A percentile compares a stretch with the other conserved stretches of the same genome.
Evolutionary conservation across 1,140 invertebrate species (phyloP).

Genomic region (Dendroctonus valens): DNA sequence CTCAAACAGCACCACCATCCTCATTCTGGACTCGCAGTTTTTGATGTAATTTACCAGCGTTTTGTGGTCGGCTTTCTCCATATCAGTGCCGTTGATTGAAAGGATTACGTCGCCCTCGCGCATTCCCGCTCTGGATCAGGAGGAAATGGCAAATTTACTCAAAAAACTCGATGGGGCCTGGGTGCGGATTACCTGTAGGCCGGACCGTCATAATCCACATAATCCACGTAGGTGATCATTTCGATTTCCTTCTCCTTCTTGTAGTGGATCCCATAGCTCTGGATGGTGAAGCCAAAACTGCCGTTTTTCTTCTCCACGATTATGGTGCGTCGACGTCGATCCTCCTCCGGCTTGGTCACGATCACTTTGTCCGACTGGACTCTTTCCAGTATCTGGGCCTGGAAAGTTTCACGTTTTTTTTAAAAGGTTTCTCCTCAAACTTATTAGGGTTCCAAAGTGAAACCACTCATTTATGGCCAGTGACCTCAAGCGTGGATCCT

Average conservation of each 20-base stretch:
- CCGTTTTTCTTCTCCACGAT: conserved; percentile 89
- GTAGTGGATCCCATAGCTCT: conserved; percentile 95
- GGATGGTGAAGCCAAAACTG: conserved; percentile 90
- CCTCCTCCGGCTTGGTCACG: conserved; percentile 75
- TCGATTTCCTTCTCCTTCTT: conserved; percentile 87
- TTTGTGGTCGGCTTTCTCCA: conserved; percentile 89
- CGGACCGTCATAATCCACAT: conserved; percentile 88
- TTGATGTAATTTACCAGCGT: conserved; percentile 89
- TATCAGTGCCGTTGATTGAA: conserved; percentile 89
- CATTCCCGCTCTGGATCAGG: conserved; percentile 71
- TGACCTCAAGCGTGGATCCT: too few species aligned
- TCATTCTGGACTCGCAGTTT: conserved; percentile 83
- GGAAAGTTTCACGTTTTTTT: neutral
- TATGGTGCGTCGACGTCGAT: conserved; percentile 79
- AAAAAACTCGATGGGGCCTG: neutral
- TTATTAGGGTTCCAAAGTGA: too few species aligned
- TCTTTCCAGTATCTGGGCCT: conserved; percentile 71
- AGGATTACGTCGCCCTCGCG: conserved; percentile 91
- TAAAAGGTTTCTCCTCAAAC: too few species aligned
- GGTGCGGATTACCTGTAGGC: conserved; percentile 59
- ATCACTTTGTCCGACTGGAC: conserved; percentile 78
- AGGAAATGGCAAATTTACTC: conserved; percentile 8
- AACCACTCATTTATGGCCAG: too few species aligned
- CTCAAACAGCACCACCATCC: conserved; percentile 93
- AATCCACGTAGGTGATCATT: conserved; percentile 94